Conservation (phyloP, 1,140 invertebrate species). For the Ceratina japonica region DNA sequence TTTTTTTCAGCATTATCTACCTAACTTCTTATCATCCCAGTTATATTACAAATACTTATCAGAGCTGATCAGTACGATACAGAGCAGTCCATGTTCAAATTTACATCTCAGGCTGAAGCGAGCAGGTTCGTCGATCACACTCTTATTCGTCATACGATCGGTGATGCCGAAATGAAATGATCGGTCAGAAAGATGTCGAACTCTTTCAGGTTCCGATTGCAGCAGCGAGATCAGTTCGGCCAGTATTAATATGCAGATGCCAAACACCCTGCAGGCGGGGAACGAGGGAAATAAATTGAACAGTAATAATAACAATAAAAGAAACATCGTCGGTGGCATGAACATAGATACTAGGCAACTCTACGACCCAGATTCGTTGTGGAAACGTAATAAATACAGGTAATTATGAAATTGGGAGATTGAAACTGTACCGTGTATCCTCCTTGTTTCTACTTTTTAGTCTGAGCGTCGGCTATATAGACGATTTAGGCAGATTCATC, state of each 20-base stretch:
- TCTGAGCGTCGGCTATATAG: conserved; percentile 90
- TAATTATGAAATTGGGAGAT: conserved; percentile 73
- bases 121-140: conserved; percentile 72
- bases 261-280: conserved; percentile 86
- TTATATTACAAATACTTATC: conserved; percentile 94
- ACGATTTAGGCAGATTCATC: conserved; percentile 91
- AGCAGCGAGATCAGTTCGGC: conserved; percentile 85
- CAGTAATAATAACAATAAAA: conserved; percentile 58
- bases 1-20: conserved; percentile 85
- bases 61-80: conserved; percentile 90
- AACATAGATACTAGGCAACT: conserved; percentile 89
- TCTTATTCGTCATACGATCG: not conserved
- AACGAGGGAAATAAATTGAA: conserved; percentile 74
- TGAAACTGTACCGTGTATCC: not conserved
- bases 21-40: conserved; percentile 90
- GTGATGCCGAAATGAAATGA: not conserved
- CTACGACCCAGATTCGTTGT: conserved; percentile 91
- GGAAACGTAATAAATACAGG: conserved; percentile 85
- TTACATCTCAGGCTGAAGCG: conserved; percentile 72
- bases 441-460: conserved; percentile 75
- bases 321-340: conserved; percentile 82
- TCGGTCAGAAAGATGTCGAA: too few relatives aligned
- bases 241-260: conserved; percentile 80
- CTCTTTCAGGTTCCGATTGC: conserved; percentile 83
- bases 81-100: conserved; percentile 79